phyloP scores from a whole-genome alignment of 1,140 invertebrate species.

The Argopecten irradians region DNA sequence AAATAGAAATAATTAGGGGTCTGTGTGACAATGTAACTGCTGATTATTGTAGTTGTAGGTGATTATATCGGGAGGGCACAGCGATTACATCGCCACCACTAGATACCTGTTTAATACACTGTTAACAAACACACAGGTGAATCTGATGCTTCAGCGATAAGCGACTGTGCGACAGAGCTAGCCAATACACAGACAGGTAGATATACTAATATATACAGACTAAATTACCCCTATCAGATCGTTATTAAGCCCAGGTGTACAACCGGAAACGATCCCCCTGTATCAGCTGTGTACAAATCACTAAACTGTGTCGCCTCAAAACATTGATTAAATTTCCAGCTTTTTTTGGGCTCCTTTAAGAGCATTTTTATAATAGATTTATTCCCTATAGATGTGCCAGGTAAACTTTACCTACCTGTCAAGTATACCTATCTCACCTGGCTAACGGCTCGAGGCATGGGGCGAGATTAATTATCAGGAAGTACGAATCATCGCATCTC shows the following conservation, averaged over 20 bases:
- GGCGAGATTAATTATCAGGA: neutral
- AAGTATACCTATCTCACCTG: slow-evolving; percentile 9
- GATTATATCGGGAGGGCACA: neutral
- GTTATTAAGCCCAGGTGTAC: neutral
- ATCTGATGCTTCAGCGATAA: neutral
- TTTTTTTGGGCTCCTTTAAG: neutral
- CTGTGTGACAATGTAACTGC: neutral
- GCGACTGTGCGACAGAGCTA: neutral
- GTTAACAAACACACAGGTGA: slow-evolving; percentile 14
- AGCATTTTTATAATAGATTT: slow-evolving; percentile 19
- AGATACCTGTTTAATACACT: neutral
- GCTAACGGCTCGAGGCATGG: neutral
- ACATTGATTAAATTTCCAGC: neutral
- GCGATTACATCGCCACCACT: neutral
- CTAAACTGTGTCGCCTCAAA: neutral
- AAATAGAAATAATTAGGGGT: neutral
- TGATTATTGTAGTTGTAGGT: neutral
- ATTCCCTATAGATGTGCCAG: neutral
- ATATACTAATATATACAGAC: neutral
- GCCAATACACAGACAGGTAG: slow-evolving; percentile 6
- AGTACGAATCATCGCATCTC: slow-evolving; percentile 20
- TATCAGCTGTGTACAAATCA: neutral
- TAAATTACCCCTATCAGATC: neutral
- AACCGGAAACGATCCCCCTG: neutral
- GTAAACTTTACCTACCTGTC: neutral